A percentile compares a stretch with the other conserved stretches of the same genome.
phyloP scores from a whole-genome alignment of 2,888 invertebrate genomes.

The Agonum fuliginosum region DNA sequence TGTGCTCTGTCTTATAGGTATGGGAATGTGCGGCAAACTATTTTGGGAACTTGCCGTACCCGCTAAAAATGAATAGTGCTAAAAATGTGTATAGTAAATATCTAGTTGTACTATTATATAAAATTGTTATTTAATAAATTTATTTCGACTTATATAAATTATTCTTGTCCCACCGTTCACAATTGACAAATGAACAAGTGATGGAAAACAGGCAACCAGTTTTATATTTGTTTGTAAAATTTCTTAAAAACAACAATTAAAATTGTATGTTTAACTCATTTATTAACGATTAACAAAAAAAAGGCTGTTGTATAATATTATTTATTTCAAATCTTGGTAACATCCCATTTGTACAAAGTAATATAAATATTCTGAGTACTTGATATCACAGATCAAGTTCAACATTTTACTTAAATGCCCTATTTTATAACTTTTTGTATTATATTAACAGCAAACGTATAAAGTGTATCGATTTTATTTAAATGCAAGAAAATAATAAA shows the following conservation, averaged over 20 bases:
- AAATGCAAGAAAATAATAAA: conserved; percentile 26
- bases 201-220: too few species aligned
- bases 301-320: background rate
- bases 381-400: conserved; percentile 44
- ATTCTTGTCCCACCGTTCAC: too few species aligned
- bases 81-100: conserved; percentile 36
- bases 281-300: too few species aligned
- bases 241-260: too few species aligned
- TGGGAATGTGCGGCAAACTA: conserved; percentile 67
- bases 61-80: conserved; percentile 59
- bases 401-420: background rate
- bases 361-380: background rate
- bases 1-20: conserved; percentile 68
- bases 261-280: background rate
- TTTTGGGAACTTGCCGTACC: conserved; percentile 66
- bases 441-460: background rate
- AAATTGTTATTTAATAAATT: conserved; percentile 49
- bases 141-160: conserved; percentile 7
- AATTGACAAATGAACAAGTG: background rate
- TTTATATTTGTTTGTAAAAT: too few species aligned
- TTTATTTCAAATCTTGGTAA: conserved; percentile 21
- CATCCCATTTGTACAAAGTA: conserved; percentile 35
- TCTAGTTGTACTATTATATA: background rate
- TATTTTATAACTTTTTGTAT: background rate
- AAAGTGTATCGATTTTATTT: background rate